Percentiles rank a stretch among this genome's conserved stretches.
Evolutionary conservation across 92 coral and sea anemone genomes (phyloP).

Genomic region (Porites evermanni): DNA sequence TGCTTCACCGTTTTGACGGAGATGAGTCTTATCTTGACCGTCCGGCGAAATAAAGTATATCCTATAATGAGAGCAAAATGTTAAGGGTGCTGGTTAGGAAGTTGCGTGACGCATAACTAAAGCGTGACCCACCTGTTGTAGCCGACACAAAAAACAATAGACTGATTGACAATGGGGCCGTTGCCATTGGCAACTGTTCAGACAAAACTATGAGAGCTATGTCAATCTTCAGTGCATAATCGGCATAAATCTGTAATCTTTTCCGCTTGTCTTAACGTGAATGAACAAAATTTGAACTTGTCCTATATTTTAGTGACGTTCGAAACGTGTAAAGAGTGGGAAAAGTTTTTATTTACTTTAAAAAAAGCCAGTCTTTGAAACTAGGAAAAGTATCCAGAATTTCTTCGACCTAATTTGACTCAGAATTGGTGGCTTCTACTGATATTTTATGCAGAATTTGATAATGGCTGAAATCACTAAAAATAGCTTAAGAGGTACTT

Average conservation of each 20-base stretch:
- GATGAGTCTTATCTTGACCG: neutral
- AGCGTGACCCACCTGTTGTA: slow-evolving; percentile 29
- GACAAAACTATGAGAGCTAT: slow-evolving; percentile 1
- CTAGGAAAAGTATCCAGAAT: too few species aligned
- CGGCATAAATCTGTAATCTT: slow-evolving; percentile 10
- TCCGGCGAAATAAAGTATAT: slow-evolving; percentile 13
- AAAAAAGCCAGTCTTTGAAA: too few species aligned
- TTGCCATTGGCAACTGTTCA: slow-evolving; percentile 6
- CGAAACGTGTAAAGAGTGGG: too few species aligned
- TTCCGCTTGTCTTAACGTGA: slow-evolving; percentile 1
- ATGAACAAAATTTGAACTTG: neutral
- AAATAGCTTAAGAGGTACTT: too few species aligned
- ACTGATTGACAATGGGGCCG: slow-evolving; percentile 2
- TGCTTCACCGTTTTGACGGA: neutral
- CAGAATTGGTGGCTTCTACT: too few species aligned
- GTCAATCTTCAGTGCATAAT: slow-evolving; percentile 1
- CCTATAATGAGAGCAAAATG: neutral
- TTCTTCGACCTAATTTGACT: too few species aligned
- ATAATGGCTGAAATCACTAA: too few species aligned
- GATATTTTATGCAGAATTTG: too few species aligned
- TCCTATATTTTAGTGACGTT: neutral
- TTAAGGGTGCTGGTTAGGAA: neutral
- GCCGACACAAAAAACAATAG: neutral
- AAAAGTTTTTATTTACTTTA: too few species aligned
- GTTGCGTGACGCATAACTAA: slow-evolving; percentile 32